phyloP scores from a whole-genome alignment of 2,797 vertebrate species.

The Poliocrania exsul region DNA sequence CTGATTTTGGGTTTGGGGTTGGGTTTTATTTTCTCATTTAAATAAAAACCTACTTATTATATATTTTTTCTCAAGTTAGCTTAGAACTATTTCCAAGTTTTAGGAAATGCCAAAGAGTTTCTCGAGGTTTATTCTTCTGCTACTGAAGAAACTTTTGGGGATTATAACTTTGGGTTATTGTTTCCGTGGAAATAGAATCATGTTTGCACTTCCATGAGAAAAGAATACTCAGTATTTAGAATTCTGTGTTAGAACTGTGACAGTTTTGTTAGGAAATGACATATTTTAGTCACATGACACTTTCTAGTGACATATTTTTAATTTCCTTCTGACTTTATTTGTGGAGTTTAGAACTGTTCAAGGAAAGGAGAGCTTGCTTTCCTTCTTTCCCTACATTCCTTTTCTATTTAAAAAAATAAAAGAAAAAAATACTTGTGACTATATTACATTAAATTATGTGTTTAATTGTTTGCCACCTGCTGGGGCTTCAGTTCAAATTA shows the following conservation, averaged over 20 bases:
- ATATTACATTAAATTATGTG: constrained; percentile 48
- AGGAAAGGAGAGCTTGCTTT: not conserved
- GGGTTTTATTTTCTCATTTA: not conserved
- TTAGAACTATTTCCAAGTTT: not conserved
- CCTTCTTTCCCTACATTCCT: not conserved
- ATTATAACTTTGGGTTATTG: not conserved
- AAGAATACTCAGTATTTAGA: not conserved
- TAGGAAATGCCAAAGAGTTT: not conserved
- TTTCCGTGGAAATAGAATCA: not conserved
- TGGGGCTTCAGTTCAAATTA: constrained; percentile 73
- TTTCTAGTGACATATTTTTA: not conserved
- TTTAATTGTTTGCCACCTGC: constrained; percentile 78
- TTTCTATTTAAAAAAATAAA: not conserved
- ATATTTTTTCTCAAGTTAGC: not conserved
- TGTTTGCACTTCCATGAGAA: not conserved
- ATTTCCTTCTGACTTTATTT: not conserved
- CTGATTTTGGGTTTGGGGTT: rapidly evolving
- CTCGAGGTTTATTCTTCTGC: not conserved
- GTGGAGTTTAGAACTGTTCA: not conserved
- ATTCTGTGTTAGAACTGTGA: not conserved
- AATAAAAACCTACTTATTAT: not conserved
- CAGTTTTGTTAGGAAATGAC: not conserved
- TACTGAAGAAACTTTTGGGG: not conserved
- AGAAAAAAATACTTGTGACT: constrained; percentile 15
- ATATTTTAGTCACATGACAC: too few species aligned